Base-by-base conservation (phyloP, 1,140 invertebrate genomes). In the Zaprionus ornatus region DNA sequence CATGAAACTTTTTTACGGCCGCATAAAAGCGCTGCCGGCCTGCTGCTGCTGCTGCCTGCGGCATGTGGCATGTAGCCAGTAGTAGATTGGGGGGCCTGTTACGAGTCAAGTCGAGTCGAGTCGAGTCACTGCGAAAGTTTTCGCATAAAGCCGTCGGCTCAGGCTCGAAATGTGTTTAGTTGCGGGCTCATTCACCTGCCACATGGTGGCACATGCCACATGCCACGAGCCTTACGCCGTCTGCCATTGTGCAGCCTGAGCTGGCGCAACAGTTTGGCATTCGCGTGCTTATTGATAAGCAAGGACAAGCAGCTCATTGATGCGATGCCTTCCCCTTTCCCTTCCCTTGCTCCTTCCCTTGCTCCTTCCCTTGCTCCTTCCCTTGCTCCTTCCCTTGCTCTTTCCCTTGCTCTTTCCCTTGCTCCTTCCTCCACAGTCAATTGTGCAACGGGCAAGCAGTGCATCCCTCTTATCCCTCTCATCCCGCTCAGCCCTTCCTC, bases 1-100 rank as follows among this genome's bases (percentile, higher is more conserved):
- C 35, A 63, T 64, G 72, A 67, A 86, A 87, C 56, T 86, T 82
- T 86, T 87, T 86, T 71, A 87, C 66, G 69, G 72, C 65, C 77
- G 67, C 61, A 83, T 78, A 83, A 86, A 88, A 83, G 64, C 54
- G 64, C 79, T 82, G 45, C 19, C 45, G 45, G 40, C 7, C 45
- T 21, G 45, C 45, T 13, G 15, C 12, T 13, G 10, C 10, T 13
- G 9, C 45, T 48, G 45, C 40, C 40, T 42, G 40, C 15, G 6
- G 40, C 40, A 45, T 45, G 40, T 45, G 40, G 40, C 40, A 45
- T 45, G 40, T 45, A 17, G n/a, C n/a, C 15, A 40, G 37, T 7
- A 40, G 29, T 32, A 32, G 29, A 32, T 32, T 32, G 29, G 29
- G 29, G 2, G 29, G n/a, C n/a, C n/a, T n/a, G n/a, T n/a, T n/a